phyloP scores from a whole-genome alignment of 2,113 vertebrate species.

The Dendrocopos noguchii region DNA sequence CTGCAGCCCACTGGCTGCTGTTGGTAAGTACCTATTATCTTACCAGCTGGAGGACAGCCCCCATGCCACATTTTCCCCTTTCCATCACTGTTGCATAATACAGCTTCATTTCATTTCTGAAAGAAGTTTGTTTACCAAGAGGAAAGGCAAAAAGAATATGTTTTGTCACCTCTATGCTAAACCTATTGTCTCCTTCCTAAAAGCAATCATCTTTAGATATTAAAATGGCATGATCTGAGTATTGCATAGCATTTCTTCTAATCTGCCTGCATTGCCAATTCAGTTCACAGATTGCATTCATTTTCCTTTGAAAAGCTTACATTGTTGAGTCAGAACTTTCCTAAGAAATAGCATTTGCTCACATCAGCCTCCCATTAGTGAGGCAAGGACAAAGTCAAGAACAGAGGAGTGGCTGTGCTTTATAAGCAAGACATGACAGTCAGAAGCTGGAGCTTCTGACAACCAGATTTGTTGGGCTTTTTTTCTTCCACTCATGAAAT shows the following conservation, averaged over 20 bases:
- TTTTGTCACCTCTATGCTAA: constrained; percentile 75
- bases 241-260: constrained; percentile 62
- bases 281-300: constrained; percentile 68
- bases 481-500: not conserved
- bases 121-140: constrained; percentile 76
- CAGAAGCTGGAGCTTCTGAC: not conserved
- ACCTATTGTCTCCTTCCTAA: constrained; percentile 68
- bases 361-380: not conserved
- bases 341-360: constrained; percentile 73
- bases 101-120: constrained; percentile 71
- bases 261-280: constrained; percentile 67
- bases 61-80: not conserved
- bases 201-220: constrained; percentile 76
- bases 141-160: constrained; percentile 65
- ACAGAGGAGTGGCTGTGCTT: constrained; percentile 28
- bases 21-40: constrained; percentile 34
- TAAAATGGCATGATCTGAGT: constrained; percentile 57
- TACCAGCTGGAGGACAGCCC: constrained; percentile 11
- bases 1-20: not conserved
- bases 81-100: constrained; percentile 56
- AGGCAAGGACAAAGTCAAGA: constrained; percentile 70
- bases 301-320: constrained; percentile 72
- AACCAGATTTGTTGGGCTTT: not conserved
- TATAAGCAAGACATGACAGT: constrained; percentile 9
- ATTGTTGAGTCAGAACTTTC: constrained; percentile 72